These are phyloP conservation scores for Troides oblongomaculatus DNA, from an alignment of 2,888 invertebrate species.

Conservation along the genomic window DNA sequence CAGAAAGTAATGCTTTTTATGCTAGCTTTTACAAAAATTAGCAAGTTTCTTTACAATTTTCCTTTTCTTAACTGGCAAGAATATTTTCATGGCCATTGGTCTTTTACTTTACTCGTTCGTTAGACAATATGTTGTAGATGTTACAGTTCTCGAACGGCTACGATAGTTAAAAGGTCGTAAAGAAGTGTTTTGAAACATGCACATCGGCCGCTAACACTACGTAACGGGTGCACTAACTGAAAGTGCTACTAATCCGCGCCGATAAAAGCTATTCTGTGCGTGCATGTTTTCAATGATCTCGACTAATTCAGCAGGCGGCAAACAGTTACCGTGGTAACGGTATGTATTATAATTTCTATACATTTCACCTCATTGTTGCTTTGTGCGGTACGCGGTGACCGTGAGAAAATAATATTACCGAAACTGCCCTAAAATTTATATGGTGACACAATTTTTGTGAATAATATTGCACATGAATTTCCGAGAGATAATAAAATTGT, in stretches of 20 bases:
- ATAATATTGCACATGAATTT: slow-evolving; percentile 3
- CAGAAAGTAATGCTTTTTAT: too few relatives aligned
- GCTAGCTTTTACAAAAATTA: too few relatives aligned
- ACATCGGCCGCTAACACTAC: slow-evolving; percentile 16
- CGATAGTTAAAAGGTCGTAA: slow-evolving; percentile 20
- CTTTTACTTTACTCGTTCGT: slow-evolving; percentile 17
- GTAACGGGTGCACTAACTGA: slow-evolving; percentile 27
- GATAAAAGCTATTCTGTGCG: slow-evolving; percentile 33
- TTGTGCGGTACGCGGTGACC: slow-evolving; percentile 31
- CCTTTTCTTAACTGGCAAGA: slow-evolving; percentile 17
- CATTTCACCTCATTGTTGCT: slow-evolving; percentile 36
- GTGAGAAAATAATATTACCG: slow-evolving; percentile 33
- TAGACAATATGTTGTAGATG: slow-evolving; percentile 17
- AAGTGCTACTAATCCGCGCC: slow-evolving; percentile 38
- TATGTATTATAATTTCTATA: slow-evolving; percentile 36
- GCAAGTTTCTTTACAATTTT: not conserved
- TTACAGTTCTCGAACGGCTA: slow-evolving; percentile 22
- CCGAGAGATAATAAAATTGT: not conserved
- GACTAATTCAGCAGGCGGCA: slow-evolving; percentile 35
- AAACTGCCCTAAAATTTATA: slow-evolving; percentile 8
- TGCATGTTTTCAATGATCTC: slow-evolving; percentile 35
- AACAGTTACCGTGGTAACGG: slow-evolving; percentile 41
- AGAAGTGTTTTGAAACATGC: slow-evolving; percentile 13
- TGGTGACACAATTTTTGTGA: slow-evolving; percentile 4
- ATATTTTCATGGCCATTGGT: slow-evolving; percentile 8